Percentiles rank a stretch among this genome's conserved stretches.
Conservation (phyloP, 2,888 invertebrate genomes). For the Nemurella pictetii region DNA sequence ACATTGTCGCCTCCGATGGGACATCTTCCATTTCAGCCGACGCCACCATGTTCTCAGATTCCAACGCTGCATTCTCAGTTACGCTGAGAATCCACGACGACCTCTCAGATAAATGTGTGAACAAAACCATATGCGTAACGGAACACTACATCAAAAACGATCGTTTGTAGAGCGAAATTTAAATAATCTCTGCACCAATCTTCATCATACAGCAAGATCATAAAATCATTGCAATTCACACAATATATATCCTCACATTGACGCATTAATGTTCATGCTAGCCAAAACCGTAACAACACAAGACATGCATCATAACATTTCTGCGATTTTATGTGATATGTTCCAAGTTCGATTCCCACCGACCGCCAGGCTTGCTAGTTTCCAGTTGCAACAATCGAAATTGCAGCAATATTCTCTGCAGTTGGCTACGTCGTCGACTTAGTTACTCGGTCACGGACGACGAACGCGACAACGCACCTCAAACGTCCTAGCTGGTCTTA, state of each 20-base stretch:
- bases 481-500: neutral
- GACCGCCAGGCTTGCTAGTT: too few species aligned
- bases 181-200: neutral
- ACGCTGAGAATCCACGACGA: too few species aligned
- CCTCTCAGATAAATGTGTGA: too few species aligned
- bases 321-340: neutral
- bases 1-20: neutral
- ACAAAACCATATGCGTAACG: neutral
- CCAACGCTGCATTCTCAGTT: neutral
- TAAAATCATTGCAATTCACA: neutral
- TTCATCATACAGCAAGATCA: neutral
- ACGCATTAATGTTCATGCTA: neutral
- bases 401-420: neutral
- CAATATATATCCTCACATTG: neutral
- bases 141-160: neutral
- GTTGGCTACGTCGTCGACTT: neutral
- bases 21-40: too few species aligned
- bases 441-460: neutral
- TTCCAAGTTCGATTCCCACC: neutral
- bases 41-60: neutral
- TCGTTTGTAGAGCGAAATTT: neutral
- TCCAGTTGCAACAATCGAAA: neutral
- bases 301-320: neutral
- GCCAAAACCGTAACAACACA: neutral
- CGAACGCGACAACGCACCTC: too few species aligned